These are phyloP conservation scores for Chionis minor DNA, from an alignment of 2,113 vertebrate species.

Conservation along the genomic window DNA sequence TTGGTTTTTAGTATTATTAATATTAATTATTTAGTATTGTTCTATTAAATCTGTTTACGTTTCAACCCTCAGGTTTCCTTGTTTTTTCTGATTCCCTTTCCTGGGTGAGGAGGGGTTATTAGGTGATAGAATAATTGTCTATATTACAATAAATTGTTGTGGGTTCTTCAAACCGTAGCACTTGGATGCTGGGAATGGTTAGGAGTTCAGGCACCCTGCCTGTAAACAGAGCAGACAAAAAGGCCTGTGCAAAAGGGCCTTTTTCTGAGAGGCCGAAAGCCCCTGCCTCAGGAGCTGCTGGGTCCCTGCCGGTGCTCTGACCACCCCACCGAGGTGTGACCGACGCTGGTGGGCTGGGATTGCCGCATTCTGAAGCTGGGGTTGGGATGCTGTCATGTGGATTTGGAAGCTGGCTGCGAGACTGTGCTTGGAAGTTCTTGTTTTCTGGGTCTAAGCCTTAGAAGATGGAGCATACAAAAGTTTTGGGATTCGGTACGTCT, in stretches of 20 bases:
- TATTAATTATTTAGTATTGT: background rate
- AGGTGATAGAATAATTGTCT: background rate
- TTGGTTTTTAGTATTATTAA: background rate
- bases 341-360: rapidly evolving
- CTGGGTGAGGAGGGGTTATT: background rate
- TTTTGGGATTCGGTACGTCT: background rate
- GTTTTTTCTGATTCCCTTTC: background rate
- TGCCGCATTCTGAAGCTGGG: background rate
- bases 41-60: background rate
- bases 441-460: background rate
- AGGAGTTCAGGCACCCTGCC: background rate
- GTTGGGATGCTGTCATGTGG: background rate
- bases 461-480: background rate
- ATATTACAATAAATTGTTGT: background rate
- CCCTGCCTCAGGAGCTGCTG: no score
- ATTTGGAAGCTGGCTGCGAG: background rate
- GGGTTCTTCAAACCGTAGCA: background rate
- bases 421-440: background rate
- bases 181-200: background rate
- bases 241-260: background rate
- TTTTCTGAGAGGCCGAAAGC: background rate
- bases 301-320: background rate
- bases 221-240: background rate
- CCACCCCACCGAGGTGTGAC: rapidly evolving
- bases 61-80: background rate